Conservation (phyloP, 1,140 invertebrate species). For the Lamellibrachia luymesi region DNA sequence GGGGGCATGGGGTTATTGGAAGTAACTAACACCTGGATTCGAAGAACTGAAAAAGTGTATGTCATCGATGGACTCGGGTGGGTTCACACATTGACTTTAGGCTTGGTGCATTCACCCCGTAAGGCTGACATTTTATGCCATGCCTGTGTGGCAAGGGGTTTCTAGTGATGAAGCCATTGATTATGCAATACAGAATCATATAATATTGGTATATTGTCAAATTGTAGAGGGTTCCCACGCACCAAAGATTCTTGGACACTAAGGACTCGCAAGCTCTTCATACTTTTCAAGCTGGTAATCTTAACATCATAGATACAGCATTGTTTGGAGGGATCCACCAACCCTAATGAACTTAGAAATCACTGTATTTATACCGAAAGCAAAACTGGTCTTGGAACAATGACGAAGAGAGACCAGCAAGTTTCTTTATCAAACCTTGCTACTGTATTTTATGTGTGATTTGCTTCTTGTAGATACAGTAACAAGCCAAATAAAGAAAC, state of each 20-base stretch:
- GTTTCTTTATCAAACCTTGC: too few relatives aligned
- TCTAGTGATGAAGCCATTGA: not conserved
- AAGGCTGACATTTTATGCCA: not conserved
- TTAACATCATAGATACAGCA: not conserved
- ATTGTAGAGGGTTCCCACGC: not conserved
- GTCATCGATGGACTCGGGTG: not conserved
- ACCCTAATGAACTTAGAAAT: not conserved
- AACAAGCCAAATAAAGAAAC: too few relatives aligned
- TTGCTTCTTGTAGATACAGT: too few relatives aligned
- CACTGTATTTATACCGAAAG: not conserved
- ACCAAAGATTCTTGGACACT: not conserved
- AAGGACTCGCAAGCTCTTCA: not conserved
- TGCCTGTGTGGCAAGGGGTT: too few relatives aligned
- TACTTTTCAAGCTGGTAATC: not conserved
- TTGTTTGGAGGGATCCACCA: not conserved
- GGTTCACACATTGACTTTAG: not conserved
- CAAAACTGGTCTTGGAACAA: not conserved
- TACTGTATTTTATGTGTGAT: not conserved
- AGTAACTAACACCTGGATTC: not conserved
- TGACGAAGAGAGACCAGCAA: not conserved
- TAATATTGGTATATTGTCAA: not conserved
- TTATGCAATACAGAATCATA: not conserved
- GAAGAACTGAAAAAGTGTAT: not conserved
- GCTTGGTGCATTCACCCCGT: not conserved
- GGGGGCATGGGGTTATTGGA: not conserved